Conservation (phyloP, 2,113 vertebrate species). For the Sylvilagus bachmani region DNA sequence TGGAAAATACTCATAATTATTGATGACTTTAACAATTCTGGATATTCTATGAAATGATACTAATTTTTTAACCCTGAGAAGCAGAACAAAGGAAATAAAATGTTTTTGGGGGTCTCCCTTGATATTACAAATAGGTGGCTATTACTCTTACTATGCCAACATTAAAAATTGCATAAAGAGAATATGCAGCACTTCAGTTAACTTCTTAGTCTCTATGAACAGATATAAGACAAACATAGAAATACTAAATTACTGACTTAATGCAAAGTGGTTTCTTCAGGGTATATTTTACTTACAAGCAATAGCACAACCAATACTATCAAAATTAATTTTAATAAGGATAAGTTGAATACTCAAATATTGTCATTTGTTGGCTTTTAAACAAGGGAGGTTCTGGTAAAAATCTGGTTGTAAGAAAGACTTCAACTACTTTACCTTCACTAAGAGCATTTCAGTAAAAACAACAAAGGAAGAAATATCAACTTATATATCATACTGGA, state of each 20-base stretch:
- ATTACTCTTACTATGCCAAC: not conserved
- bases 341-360: not conserved
- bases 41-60: conserved; percentile 30
- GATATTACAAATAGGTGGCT: not conserved
- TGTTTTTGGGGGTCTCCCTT: not conserved
- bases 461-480: conserved; percentile 1
- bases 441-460: conserved; percentile 11
- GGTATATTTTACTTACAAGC: conserved; percentile 43
- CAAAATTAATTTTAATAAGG: conserved; percentile 11
- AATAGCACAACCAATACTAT: conserved; percentile 12
- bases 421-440: conserved; percentile 37
- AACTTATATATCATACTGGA: not conserved
- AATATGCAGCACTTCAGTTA: not conserved
- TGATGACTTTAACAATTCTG: conserved; percentile 16
- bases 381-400: not conserved
- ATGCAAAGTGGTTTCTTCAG: conserved; percentile 21
- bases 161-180: conserved; percentile 26
- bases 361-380: conserved; percentile 30
- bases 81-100: conserved; percentile 51
- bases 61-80: conserved; percentile 52
- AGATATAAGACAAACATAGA: conserved; percentile 44
- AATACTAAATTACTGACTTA: conserved; percentile 47
- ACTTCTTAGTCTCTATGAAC: conserved; percentile 31
- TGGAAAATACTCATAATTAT: conserved; percentile 33
- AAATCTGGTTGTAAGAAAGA: conserved; percentile 9